phyloP scores from a whole-genome alignment of 2,797 vertebrate genomes.

The Karalla daura region DNA sequence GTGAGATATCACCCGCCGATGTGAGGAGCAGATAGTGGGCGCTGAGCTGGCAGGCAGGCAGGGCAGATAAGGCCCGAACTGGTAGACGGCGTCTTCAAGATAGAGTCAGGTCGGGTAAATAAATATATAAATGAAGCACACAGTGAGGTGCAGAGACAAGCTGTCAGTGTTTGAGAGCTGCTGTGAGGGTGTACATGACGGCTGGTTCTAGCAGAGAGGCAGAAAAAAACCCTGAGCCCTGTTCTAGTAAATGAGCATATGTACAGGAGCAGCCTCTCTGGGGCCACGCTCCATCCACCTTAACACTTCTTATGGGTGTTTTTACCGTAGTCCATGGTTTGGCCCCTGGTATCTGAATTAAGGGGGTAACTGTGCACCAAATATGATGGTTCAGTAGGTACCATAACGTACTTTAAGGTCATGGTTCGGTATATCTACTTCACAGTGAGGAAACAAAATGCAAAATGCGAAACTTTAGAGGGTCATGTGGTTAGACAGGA shows the following conservation, averaged over 20 bases:
- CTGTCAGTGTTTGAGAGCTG: slow-evolving; percentile 12
- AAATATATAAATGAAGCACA: neutral
- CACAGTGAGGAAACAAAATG: too few species aligned
- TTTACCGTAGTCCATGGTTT: neutral
- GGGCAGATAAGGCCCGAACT: neutral
- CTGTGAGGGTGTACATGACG: slow-evolving; percentile 13
- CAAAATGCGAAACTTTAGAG: too few species aligned
- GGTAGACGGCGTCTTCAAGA: neutral
- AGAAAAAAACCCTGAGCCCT: neutral
- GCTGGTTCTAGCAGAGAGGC: neutral
- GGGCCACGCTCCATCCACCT: neutral
- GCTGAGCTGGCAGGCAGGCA: neutral
- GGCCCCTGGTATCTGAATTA: too few species aligned
- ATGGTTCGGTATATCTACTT: too few species aligned
- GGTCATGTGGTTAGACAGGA: too few species aligned
- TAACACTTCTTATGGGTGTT: neutral
- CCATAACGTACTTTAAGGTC: too few species aligned
- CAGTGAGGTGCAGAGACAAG: neutral
- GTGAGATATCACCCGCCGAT: neutral
- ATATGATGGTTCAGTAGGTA: too few species aligned
- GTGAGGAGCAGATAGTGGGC: neutral
- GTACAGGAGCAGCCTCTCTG: neutral
- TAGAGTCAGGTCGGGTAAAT: neutral
- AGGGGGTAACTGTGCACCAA: too few species aligned
- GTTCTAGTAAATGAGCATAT: neutral